Percentiles rank a stretch among this genome's conserved stretches.
Evolutionary conservation across 2,113 vertebrate genomes (phyloP).

Genomic region (Daboia siamensis): DNA sequence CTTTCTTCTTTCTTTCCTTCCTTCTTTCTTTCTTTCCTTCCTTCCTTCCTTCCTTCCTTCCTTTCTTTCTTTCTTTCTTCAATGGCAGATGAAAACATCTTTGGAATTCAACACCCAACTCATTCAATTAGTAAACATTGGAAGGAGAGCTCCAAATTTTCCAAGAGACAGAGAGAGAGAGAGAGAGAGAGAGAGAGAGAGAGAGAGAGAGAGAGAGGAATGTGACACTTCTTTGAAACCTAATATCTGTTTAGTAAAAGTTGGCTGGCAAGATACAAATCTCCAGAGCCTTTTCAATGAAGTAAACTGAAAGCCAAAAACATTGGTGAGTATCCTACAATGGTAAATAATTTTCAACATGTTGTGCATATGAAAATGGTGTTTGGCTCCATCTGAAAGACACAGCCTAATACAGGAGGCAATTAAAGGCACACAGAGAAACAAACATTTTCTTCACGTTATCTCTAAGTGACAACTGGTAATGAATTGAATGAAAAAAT

Average conservation of each 20-base stretch:
- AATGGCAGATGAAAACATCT: conserved; percentile 66
- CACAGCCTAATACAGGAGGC: conserved; percentile 64
- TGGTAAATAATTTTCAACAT: conserved; percentile 61
- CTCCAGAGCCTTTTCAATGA: conserved; percentile 58
- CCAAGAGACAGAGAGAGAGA: background rate
- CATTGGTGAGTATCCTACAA: conserved; percentile 65
- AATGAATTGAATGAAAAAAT: conserved; percentile 48
- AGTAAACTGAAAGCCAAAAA: conserved; percentile 61
- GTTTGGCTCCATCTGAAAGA: conserved; percentile 64
- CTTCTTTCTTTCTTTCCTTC: too few species aligned
- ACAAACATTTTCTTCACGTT: conserved; percentile 63
- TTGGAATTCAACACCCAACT: conserved; percentile 60
- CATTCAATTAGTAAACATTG: conserved; percentile 66
- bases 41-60: too few species aligned
- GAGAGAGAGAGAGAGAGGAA: background rate
- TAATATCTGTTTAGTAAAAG: conserved; percentile 43
- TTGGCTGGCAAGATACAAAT: conserved; percentile 59
- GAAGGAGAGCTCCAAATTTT: conserved; percentile 59
- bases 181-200: too few species aligned
- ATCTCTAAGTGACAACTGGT: conserved; percentile 59
- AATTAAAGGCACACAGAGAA: conserved; percentile 65
- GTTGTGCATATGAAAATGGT: conserved; percentile 62
- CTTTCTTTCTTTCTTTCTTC: background rate
- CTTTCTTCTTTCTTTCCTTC: background rate
- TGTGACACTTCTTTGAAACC: conserved; percentile 54